phyloP scores from a whole-genome alignment of 1,140 invertebrate genomes.

The Reticulitermes speratus region DNA sequence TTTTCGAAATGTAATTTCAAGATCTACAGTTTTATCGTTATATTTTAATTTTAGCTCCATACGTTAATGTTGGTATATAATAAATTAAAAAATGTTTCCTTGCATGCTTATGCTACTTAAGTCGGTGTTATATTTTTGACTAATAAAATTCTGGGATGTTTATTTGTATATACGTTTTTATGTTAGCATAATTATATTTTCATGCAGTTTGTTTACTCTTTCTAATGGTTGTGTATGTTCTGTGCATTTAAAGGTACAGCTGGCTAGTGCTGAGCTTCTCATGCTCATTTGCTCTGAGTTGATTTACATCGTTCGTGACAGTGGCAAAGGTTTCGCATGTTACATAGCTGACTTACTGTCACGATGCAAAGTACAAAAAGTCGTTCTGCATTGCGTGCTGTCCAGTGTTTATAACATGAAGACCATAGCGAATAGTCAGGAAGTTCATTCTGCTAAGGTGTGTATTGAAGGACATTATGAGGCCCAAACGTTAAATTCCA shows the following conservation, averaged over 20 bases:
- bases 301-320: conserved; percentile 78
- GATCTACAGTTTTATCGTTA: too few relatives aligned
- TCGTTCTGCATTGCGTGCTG: conserved; percentile 80
- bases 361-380: conserved; percentile 85
- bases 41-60: too few relatives aligned
- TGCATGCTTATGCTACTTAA: too few relatives aligned
- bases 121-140: too few relatives aligned
- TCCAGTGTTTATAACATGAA: conserved; percentile 71
- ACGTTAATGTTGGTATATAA: too few relatives aligned
- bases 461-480: background rate
- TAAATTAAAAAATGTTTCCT: too few relatives aligned
- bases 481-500: background rate
- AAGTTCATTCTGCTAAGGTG: background rate
- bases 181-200: background rate
- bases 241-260: conserved; percentile 62
- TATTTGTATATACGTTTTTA: too few relatives aligned
- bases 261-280: conserved; percentile 75
- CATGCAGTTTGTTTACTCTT: background rate
- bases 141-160: too few relatives aligned
- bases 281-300: conserved; percentile 76
- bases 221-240: background rate
- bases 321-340: conserved; percentile 74
- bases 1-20: too few relatives aligned
- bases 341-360: conserved; percentile 80
- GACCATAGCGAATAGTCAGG: conserved; percentile 37